Evolutionary conservation across 2,888 invertebrate genomes (phyloP).

Genomic region (Epinotia bilunana): DNA sequence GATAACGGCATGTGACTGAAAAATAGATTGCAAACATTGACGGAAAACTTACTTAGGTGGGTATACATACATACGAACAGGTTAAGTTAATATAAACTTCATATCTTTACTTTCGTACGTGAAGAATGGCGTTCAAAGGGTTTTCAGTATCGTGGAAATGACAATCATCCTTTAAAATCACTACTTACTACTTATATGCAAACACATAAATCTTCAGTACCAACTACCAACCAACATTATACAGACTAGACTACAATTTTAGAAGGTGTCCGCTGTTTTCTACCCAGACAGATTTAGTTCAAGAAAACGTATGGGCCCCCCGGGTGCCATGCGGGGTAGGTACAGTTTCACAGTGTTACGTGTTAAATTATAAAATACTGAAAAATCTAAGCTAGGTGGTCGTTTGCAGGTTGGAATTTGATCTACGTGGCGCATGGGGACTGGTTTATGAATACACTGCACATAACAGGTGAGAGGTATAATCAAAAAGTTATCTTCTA

Average conservation of each 20-base stretch:
- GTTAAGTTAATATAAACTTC: too few species aligned
- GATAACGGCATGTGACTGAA: too few species aligned
- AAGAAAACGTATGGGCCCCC: slow-evolving; percentile 34
- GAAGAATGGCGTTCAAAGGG: too few species aligned
- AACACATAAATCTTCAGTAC: not conserved
- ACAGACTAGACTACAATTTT: slow-evolving; percentile 15
- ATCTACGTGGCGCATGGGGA: slow-evolving; percentile 7
- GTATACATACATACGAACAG: too few species aligned
- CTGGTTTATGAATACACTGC: not conserved
- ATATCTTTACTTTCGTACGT: too few species aligned
- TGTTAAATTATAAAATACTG: slow-evolving; percentile 41
- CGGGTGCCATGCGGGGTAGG: slow-evolving; percentile 25
- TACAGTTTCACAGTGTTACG: slow-evolving; percentile 33
- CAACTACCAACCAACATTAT: not conserved
- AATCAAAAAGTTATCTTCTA: too few species aligned
- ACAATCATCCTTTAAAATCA: too few species aligned
- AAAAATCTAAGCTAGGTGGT: slow-evolving; percentile 29
- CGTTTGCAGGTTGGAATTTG: slow-evolving; percentile 5
- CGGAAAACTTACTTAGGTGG: too few species aligned
- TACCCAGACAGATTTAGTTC: slow-evolving; percentile 29
- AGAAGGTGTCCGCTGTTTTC: slow-evolving; percentile 30
- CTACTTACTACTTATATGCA: too few species aligned
- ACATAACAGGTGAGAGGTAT: too few species aligned
- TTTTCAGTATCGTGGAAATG: too few species aligned
- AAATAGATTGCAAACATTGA: too few species aligned